phyloP scores from a whole-genome alignment of 2,797 vertebrate genomes.

The Anabacerthia variegaticeps region DNA sequence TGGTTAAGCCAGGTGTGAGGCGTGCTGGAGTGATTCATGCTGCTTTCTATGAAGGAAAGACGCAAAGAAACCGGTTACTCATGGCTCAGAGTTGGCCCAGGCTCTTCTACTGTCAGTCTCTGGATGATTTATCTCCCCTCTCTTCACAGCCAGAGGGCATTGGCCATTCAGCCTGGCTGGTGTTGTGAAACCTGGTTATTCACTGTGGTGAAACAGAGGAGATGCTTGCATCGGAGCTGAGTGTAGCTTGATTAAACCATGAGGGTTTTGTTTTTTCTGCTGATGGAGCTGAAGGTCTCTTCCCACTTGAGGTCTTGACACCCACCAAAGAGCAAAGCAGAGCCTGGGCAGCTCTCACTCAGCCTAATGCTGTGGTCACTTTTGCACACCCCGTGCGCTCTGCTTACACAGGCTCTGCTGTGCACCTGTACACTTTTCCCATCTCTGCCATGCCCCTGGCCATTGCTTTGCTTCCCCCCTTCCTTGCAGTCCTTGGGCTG shows the following conservation, averaged over 20 bases:
- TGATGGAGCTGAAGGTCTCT: neutral
- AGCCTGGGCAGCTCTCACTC: neutral
- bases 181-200: conserved; percentile 32
- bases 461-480: neutral
- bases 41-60: conserved; percentile 69
- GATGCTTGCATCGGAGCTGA: neutral
- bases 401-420: neutral
- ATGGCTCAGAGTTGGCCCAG: neutral
- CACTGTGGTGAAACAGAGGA: conserved; percentile 11
- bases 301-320: neutral
- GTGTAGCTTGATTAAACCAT: neutral
- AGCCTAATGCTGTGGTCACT: neutral
- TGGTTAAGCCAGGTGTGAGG: conserved; percentile 30
- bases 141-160: conserved; percentile 21
- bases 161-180: neutral
- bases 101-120: conserved; percentile 19
- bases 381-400: neutral
- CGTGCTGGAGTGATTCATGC: conserved; percentile 20
- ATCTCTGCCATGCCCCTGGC: neutral
- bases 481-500: neutral
- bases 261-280: neutral
- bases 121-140: conserved; percentile 19
- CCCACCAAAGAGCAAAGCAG: neutral
- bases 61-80: conserved; percentile 56
- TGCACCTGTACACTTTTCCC: neutral